Percentiles rank a stretch among this genome's conserved stretches.
Conservation (phyloP, 30 jellyfish, hydroid and myxozoan genomes). For the Cassiopea xamachana region DNA sequence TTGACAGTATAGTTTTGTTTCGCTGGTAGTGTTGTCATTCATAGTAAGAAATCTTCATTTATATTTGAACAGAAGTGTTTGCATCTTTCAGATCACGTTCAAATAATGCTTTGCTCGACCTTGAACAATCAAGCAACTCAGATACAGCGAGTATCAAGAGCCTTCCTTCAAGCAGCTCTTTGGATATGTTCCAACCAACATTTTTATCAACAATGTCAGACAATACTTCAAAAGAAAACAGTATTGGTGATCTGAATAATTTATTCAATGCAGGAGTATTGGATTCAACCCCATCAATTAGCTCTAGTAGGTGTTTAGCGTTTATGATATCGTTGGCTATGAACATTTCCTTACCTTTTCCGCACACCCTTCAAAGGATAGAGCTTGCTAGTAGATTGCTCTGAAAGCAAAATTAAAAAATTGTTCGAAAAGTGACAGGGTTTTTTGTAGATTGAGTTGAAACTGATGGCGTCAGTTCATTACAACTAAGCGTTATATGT, state of each 20-base stretch:
- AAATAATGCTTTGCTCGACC: constrained; percentile 83
- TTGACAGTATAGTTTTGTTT: too few species aligned
- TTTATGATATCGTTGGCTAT: too few species aligned
- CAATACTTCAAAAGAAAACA: constrained; percentile 66
- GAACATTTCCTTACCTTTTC: too few species aligned
- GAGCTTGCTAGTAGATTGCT: too few species aligned
- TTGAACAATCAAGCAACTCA: constrained; percentile 67
- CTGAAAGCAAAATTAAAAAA: too few species aligned
- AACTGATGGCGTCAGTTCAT: too few species aligned
- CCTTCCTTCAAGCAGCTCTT: constrained; percentile 80
- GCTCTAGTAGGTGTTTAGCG: constrained; percentile 31
- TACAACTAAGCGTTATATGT: too few species aligned
- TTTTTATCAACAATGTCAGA: constrained; percentile 33
- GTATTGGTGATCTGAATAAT: constrained; percentile 54
- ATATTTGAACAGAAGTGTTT: background rate
- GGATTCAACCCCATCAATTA: constrained; percentile 47
- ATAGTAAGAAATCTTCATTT: too few species aligned
- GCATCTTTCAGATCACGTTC: constrained; percentile 75
- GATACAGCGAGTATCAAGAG: constrained; percentile 95
- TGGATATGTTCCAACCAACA: constrained; percentile 69
- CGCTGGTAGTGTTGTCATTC: too few species aligned
- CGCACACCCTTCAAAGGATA: too few species aligned
- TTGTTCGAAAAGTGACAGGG: too few species aligned
- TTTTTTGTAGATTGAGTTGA: too few species aligned
- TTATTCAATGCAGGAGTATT: constrained; percentile 57